Evolutionary conservation across 2,888 invertebrate genomes (phyloP), one percentile per base, ranked within the genome.

Genomic region (Matsumyia berberina): DNA sequence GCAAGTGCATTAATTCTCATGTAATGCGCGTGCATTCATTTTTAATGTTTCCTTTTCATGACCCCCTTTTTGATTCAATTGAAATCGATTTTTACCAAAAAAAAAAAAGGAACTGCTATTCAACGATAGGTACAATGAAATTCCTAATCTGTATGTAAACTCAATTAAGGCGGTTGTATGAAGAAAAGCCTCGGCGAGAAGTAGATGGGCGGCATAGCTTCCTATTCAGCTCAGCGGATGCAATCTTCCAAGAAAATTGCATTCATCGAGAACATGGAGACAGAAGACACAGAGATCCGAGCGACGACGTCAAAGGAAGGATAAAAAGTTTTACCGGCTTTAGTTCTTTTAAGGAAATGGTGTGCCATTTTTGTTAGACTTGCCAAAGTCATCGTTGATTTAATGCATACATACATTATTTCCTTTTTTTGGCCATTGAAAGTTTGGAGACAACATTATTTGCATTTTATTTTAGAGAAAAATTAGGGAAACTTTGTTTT

Each of bases 121-220:
- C 35, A 0, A 2, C 19, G 5, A 19, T 0, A 11, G 15, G 7
- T 49, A 64, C 15, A 64, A 49, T 35, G 17, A 64, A 72, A 72
- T 79, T 66, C 72, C 72, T 73, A 73, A 79, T 73, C 72, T 66
- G 33, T 44, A 79, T 79, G 58, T 79, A 79, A 79, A 73, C 79
- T 73, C 72, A 79, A 79, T 72, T 79, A 73, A 49, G 51, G 66
- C 44, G 35, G 53, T 24, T 29, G 39, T 12, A 57, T 64, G 57
- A 8, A 44, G 29, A 62, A 42, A 24, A 12, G 42, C 15, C 19
- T 9, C 15, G 8, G 12, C 8, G 15, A 1, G 37, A 12, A 19
- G 46, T n/a, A n/a, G 57, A 46, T 19, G 31, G 49, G 15, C 12
- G 39, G 39, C 5, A 42, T 9, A 15, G 15, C 72, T 79, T 72